phyloP scores from a whole-genome alignment of 2,797 vertebrate genomes.

The Tadarida brasiliensis region DNA sequence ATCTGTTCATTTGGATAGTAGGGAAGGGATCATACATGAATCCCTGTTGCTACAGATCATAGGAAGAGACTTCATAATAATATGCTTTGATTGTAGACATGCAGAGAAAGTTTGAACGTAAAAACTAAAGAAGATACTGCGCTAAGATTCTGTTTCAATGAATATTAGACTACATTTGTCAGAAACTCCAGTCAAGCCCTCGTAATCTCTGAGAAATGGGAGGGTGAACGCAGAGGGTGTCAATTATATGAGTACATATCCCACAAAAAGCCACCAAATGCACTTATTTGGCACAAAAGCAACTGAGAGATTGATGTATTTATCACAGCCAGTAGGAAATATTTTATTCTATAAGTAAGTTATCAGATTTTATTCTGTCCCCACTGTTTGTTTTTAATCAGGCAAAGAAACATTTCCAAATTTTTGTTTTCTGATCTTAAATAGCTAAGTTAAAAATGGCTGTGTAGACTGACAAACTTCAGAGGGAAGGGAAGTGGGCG shows the following conservation, averaged over 20 bases:
- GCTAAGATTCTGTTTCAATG: background rate
- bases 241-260: background rate
- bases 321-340: conserved; percentile 35
- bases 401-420: conserved; percentile 17
- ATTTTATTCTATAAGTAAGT: background rate
- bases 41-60: background rate
- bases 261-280: background rate
- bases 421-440: conserved; percentile 55
- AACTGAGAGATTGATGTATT: background rate
- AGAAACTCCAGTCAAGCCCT: conserved; percentile 7
- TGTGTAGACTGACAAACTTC: background rate
- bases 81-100: background rate
- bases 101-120: background rate
- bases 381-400: conserved; percentile 63
- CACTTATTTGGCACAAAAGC: conserved; percentile 24
- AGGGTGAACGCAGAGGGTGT: background rate
- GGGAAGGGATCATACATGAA: background rate
- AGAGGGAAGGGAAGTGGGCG: too few species aligned
- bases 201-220: background rate
- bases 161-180: background rate
- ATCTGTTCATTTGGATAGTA: background rate
- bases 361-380: background rate
- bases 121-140: background rate
- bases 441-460: conserved; percentile 15
- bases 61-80: background rate